A percentile compares a stretch with the other conserved stretches of the same genome.
These are phyloP conservation scores for Nomada hirtipes DNA, from an alignment of 2,888 invertebrate species.

Conservation along the genomic window DNA sequence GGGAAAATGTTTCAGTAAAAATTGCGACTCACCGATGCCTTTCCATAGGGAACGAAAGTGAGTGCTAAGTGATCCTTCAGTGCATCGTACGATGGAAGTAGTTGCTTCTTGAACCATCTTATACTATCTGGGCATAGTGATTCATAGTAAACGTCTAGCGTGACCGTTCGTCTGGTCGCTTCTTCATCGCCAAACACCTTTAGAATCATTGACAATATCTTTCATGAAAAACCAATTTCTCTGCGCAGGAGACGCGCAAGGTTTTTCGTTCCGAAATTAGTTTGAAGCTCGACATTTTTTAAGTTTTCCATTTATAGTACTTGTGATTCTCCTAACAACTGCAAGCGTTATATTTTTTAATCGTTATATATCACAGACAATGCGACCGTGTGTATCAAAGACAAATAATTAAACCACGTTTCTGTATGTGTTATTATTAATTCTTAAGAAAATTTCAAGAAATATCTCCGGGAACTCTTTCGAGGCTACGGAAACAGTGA, in stretches of 20 bases:
- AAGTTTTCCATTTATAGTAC: neutral
- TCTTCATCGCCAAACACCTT: constrained; percentile 53
- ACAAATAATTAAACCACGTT: too few species aligned
- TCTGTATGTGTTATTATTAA: too few species aligned
- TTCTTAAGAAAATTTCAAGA: neutral
- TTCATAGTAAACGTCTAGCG: constrained; percentile 86
- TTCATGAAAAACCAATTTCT: neutral
- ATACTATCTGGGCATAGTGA: constrained; percentile 86
- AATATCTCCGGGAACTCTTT: neutral
- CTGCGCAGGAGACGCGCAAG: too few species aligned
- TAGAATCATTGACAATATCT: constrained; percentile 6
- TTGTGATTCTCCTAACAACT: too few species aligned
- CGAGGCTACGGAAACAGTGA: neutral
- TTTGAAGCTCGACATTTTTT: neutral
- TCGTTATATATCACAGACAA: too few species aligned
- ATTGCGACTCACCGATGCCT: constrained; percentile 83
- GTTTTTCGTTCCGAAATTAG: neutral
- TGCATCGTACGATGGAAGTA: constrained; percentile 82
- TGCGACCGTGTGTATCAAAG: too few species aligned
- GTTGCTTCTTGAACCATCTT: constrained; percentile 84
- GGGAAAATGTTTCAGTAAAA: too few species aligned
- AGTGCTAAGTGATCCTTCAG: constrained; percentile 81
- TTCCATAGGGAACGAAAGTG: constrained; percentile 85
- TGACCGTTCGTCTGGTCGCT: constrained; percentile 61
- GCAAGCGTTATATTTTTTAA: too few species aligned